Evolutionary conservation across 2,888 invertebrate species (phyloP).

Genomic region (Epirrhoe alternata): DNA sequence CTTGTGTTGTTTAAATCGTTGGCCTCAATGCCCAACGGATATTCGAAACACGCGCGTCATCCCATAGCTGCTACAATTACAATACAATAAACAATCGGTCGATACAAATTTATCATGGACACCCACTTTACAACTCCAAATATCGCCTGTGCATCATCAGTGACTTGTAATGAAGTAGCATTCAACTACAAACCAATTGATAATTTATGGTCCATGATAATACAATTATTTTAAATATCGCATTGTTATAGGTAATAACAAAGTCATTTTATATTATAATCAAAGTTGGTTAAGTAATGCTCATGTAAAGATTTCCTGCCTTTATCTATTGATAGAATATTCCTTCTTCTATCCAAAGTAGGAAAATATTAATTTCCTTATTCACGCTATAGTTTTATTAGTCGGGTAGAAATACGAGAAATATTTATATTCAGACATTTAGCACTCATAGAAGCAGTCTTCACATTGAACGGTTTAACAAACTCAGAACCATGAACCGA

Average conservation of each 20-base stretch:
- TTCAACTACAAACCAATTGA: slow-evolving; percentile 35
- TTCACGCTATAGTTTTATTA: too few relatives aligned
- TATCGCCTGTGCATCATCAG: slow-evolving; percentile 11
- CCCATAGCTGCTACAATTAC: slow-evolving; percentile 25
- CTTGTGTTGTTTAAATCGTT: slow-evolving; percentile 1
- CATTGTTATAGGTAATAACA: slow-evolving; percentile 9
- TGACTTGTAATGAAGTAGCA: slow-evolving; percentile 20
- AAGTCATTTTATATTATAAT: not conserved
- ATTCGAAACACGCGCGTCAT: slow-evolving; percentile 23
- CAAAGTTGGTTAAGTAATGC: not conserved
- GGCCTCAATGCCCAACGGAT: slow-evolving; percentile 4
- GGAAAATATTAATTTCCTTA: too few relatives aligned
- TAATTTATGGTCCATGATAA: slow-evolving; percentile 27
- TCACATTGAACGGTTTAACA: too few relatives aligned
- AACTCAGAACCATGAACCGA: too few relatives aligned
- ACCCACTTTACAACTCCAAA: slow-evolving; percentile 18
- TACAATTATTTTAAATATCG: slow-evolving; percentile 33
- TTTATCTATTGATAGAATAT: too few relatives aligned
- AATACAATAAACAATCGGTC: slow-evolving; percentile 40
- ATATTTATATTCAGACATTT: too few relatives aligned
- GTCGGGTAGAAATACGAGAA: too few relatives aligned
- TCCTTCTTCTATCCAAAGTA: too few relatives aligned
- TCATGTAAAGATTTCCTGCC: not conserved
- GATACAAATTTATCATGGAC: slow-evolving; percentile 26
- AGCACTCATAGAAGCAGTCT: too few relatives aligned